phyloP scores from a whole-genome alignment of 2,888 invertebrate species.

The Cephus spinipes region DNA sequence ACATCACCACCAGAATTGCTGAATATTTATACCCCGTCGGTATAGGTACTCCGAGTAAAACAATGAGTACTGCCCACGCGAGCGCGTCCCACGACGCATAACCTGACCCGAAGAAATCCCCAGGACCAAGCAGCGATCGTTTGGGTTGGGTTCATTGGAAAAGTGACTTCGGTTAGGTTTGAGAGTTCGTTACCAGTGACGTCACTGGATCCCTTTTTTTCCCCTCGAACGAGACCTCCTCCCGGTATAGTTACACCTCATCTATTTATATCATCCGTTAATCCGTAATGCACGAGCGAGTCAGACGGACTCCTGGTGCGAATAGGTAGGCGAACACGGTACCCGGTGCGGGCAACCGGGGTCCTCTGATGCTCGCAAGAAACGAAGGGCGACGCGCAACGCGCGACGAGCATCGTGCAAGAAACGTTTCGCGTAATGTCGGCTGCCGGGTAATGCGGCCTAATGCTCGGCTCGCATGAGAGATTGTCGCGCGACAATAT shows the following conservation, averaged over 20 bases:
- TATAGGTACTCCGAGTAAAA: slow-evolving; percentile 40
- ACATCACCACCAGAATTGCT: slow-evolving; percentile 38
- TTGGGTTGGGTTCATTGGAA: not conserved
- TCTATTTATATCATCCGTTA: not conserved
- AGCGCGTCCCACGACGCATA: slow-evolving; percentile 31
- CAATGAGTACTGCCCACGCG: slow-evolving; percentile 52
- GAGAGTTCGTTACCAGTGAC: not conserved
- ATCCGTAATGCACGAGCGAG: not conserved
- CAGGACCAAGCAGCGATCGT: slow-evolving; percentile 1
- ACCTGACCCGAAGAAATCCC: slow-evolving; percentile 10
- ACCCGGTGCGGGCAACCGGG: not conserved
- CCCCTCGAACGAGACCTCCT: not conserved
- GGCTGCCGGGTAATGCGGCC: slow-evolving; percentile 25
- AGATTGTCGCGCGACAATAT: slow-evolving; percentile 15
- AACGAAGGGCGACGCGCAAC: slow-evolving; percentile 15
- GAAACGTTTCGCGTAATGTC: slow-evolving; percentile 38
- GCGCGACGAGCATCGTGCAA: slow-evolving; percentile 26
- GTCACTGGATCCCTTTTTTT: not conserved
- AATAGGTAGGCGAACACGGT: not conserved
- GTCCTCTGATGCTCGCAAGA: slow-evolving; percentile 39
- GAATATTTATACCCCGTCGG: slow-evolving; percentile 46
- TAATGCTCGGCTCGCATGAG: slow-evolving; percentile 48
- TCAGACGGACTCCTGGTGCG: not conserved
- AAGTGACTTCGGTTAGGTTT: not conserved
- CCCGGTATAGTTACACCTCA: not conserved